These are phyloP conservation scores for Acyrthosiphon pisum DNA, from an alignment of 1,140 invertebrate genomes.

Conservation along the genomic window DNA sequence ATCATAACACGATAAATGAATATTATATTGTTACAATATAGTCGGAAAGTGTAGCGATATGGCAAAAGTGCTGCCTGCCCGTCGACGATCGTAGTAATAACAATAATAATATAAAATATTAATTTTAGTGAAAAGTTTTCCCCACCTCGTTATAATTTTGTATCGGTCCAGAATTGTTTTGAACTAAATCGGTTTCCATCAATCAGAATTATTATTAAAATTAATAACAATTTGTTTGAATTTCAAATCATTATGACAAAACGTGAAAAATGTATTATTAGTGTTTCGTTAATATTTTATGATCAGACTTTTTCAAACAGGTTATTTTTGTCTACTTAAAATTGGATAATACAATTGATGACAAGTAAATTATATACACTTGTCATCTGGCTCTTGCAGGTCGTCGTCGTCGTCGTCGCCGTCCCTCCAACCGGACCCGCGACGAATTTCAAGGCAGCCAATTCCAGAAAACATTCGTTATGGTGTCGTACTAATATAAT, in stretches of 20 bases:
- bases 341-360: not conserved
- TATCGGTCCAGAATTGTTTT: not conserved
- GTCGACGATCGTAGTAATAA: not conserved
- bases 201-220: not conserved
- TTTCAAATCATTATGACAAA: too few relatives aligned
- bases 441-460: slow-evolving; percentile 40
- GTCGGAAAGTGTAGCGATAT: too few relatives aligned
- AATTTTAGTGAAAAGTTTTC: not conserved
- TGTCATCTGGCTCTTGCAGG: not conserved
- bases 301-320: not conserved
- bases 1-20: not conserved
- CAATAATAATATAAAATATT: not conserved
- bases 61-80: too few relatives aligned
- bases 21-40: not conserved
- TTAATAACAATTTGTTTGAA: too few relatives aligned
- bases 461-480: slow-evolving; percentile 26
- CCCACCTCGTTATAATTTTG: not conserved
- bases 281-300: too few relatives aligned
- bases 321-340: not conserved
- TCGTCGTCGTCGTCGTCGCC: not conserved
- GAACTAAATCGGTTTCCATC: too few relatives aligned
- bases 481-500: not conserved
- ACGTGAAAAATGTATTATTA: too few relatives aligned
- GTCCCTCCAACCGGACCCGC: slow-evolving; percentile 2
- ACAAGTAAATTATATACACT: slow-evolving; percentile 27